Base-by-base conservation (phyloP, 1,140 invertebrate species). In the Trachelipus rathkii region DNA sequence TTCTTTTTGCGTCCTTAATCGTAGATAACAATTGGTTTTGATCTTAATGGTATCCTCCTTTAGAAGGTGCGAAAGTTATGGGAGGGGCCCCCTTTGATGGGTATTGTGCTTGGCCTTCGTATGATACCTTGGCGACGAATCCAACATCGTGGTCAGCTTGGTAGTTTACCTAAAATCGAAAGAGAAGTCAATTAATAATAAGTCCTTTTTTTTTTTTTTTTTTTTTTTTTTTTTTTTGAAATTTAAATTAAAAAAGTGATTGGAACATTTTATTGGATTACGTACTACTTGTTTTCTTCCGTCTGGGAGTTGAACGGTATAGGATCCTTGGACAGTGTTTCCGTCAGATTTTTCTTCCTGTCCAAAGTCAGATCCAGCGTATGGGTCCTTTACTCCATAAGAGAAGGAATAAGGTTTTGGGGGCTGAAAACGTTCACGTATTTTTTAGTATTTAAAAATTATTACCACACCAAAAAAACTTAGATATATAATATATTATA, bases 301-400 rank as follows among this genome's bases (percentile, higher is more conserved):
- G 72, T 83, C 82, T 7, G 83, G 83, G 24, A 84, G 81, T 5
- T 75, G 76, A n/a, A 83, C 81, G 10, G 71, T 71, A 74, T 84
- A 83, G 19, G 79, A 73, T 21, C 83, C 83, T 44, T 81, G 74
- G 9, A 84, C 82, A n/a, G 72, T 77, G 23, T 84, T 79, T 73
- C 83, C 83, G 75, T 84, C 83, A 66, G 81, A 82, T n/a, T 74
- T 73, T 74, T 84, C 83, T 60, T 80, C 75, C 50, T 83, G 83
- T 43, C 81, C 81, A 72, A 84, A 84, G 71, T 82, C 82, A n/a
- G 83, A 77, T 0, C 83, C 83, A 13, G 80, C 81, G 74, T 84
- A 83, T 24, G 83, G 78, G 73, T 84, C 83, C 44, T 83, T 81
- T 11, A 84, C 83, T 11, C 75, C 82, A 60, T 84, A 84, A 45